These are phyloP conservation scores for Morpho deidamia DNA, from an alignment of 2,888 invertebrate species.

Conservation along the genomic window DNA sequence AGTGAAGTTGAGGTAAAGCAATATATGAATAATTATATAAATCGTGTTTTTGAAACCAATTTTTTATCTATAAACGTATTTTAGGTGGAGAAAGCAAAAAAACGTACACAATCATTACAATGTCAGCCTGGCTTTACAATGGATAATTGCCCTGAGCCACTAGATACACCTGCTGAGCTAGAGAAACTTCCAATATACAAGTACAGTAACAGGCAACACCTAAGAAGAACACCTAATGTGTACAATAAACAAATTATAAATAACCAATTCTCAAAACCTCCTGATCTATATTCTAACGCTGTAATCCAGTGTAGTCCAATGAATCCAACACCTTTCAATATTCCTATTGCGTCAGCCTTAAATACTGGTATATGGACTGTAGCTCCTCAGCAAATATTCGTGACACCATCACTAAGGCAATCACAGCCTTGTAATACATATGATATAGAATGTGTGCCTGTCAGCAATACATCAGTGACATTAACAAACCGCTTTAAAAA, in stretches of 20 bases:
- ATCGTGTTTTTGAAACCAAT: neutral
- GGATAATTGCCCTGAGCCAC: conserved; percentile 45
- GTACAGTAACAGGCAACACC: conserved; percentile 6
- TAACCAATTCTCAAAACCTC: conserved; percentile 31
- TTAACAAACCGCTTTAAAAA: conserved; percentile 12
- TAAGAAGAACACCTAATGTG: conserved; percentile 19
- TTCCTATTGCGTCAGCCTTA: conserved; percentile 25
- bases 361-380: conserved; percentile 10
- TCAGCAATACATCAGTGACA: conserved; percentile 9
- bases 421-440: neutral
- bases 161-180: conserved; percentile 34
- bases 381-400: conserved; percentile 7
- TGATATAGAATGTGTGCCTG: conserved; percentile 3
- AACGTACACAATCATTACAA: conserved; percentile 28
- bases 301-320: conserved; percentile 11
- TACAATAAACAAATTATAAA: conserved; percentile 36
- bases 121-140: conserved; percentile 22
- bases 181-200: conserved; percentile 1
- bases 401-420: conserved; percentile 11
- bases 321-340: conserved; percentile 33
- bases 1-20: conserved; percentile 44
- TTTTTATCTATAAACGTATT: conserved; percentile 9
- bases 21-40: neutral
- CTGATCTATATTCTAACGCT: conserved; percentile 16
- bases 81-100: conserved; percentile 49